A percentile compares a stretch with the other conserved stretches of the same genome.
phyloP scores from a whole-genome alignment of 2,113 vertebrate genomes.

The Gymnarchus niloticus region DNA sequence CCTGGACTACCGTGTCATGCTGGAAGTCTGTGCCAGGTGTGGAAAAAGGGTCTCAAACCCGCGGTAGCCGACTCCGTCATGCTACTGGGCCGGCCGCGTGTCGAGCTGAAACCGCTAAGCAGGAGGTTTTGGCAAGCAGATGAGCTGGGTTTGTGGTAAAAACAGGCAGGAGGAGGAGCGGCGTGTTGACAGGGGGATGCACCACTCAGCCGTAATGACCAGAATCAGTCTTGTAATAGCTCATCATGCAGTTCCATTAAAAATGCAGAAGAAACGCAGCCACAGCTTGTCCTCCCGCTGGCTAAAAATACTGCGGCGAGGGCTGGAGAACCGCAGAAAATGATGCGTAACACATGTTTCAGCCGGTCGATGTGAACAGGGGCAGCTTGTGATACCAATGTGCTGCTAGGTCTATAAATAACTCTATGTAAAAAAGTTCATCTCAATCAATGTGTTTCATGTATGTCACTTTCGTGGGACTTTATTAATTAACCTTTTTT shows the following conservation, averaged over 20 bases:
- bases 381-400: neutral
- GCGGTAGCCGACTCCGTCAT: neutral
- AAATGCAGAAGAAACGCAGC: neutral
- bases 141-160: neutral
- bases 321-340: neutral
- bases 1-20: constrained; percentile 72
- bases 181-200: neutral
- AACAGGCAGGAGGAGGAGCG: neutral
- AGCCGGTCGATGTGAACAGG: neutral
- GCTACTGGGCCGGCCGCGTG: neutral
- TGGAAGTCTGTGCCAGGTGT: constrained; percentile 84
- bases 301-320: neutral
- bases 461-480: neutral
- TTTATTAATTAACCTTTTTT: neutral
- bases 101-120: neutral
- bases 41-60: neutral
- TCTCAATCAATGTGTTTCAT: neutral
- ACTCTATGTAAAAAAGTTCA: neutral
- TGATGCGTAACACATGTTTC: neutral
- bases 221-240: neutral
- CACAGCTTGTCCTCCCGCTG: neutral
- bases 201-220: neutral
- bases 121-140: neutral
- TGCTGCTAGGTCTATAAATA: neutral
- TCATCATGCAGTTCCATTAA: neutral